phyloP scores from a whole-genome alignment of 1,140 invertebrate species.

The Neuroterus valhalla region DNA sequence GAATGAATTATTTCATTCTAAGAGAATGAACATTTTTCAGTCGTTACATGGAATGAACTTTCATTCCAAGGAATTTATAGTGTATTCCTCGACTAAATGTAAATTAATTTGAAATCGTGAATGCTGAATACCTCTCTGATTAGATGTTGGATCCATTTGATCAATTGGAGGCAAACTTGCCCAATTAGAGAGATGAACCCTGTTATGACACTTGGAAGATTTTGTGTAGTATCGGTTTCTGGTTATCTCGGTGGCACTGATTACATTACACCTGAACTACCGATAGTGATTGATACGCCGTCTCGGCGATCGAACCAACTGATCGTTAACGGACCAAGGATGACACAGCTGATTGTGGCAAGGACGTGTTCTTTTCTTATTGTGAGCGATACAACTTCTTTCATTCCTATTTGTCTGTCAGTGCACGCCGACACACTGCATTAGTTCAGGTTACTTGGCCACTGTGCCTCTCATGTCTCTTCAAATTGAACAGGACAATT shows the following conservation, averaged over 20 bases:
- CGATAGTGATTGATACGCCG: slow-evolving; percentile 72
- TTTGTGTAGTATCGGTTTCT: slow-evolving; percentile 45
- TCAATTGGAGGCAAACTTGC: neutral
- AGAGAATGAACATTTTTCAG: too few species aligned
- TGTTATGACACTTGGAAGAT: slow-evolving; percentile 63
- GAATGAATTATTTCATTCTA: too few species aligned
- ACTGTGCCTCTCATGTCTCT: slow-evolving; percentile 45
- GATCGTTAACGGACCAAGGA: slow-evolving; percentile 71
- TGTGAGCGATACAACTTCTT: slow-evolving; percentile 69
- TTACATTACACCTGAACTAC: slow-evolving; percentile 70
- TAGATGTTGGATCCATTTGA: neutral
- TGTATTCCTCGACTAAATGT: too few species aligned
- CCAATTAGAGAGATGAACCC: slow-evolving; percentile 52
- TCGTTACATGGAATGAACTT: too few species aligned
- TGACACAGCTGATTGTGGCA: slow-evolving; percentile 73
- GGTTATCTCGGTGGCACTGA: slow-evolving; percentile 66
- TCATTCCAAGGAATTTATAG: too few species aligned
- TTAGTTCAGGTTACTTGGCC: slow-evolving; percentile 70
- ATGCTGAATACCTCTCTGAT: neutral
- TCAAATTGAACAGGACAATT: neutral
- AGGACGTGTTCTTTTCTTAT: slow-evolving; percentile 67
- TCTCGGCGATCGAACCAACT: slow-evolving; percentile 61
- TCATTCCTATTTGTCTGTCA: slow-evolving; percentile 59
- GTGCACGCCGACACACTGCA: slow-evolving; percentile 48
- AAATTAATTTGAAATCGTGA: neutral